Percentiles rank a stretch among this genome's conserved stretches.
These are phyloP conservation scores for Opisthocomus hoazin DNA, from an alignment of 2,113 vertebrate species.

Conservation along the genomic window DNA sequence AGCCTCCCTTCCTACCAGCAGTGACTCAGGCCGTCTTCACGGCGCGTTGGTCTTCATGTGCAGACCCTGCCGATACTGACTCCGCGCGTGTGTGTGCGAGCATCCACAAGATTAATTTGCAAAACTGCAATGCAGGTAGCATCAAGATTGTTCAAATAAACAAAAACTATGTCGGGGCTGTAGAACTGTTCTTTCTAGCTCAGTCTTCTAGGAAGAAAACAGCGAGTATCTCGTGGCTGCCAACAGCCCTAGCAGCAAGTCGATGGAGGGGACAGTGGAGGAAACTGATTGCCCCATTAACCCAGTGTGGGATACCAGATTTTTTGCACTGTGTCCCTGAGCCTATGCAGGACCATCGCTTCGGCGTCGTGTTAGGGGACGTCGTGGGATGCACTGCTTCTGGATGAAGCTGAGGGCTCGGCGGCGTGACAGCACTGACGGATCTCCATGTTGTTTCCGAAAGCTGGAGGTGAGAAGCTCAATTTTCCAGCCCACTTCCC, in stretches of 20 bases:
- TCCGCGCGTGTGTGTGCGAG: background rate
- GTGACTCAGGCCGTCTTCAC: background rate
- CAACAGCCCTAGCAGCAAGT: background rate
- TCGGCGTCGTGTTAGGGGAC: accelerated
- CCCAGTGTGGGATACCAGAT: background rate
- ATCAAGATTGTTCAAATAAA: background rate
- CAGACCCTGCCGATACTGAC: background rate
- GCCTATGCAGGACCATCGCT: accelerated
- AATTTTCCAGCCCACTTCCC: background rate
- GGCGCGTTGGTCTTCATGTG: background rate
- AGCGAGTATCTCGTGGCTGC: background rate
- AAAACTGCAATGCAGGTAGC: background rate
- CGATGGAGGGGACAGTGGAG: background rate
- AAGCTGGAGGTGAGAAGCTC: background rate
- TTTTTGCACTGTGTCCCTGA: background rate
- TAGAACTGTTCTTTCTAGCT: background rate
- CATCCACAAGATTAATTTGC: background rate
- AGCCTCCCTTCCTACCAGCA: background rate
- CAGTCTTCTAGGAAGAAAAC: background rate
- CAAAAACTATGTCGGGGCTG: background rate
- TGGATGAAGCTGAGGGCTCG: background rate
- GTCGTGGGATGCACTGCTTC: background rate
- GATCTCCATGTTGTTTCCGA: accelerated
- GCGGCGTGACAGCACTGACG: background rate
- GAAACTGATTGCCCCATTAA: background rate